These are phyloP conservation scores for Molossus alvarezi DNA, from an alignment of 2,797 vertebrate species.

Conservation along the genomic window DNA sequence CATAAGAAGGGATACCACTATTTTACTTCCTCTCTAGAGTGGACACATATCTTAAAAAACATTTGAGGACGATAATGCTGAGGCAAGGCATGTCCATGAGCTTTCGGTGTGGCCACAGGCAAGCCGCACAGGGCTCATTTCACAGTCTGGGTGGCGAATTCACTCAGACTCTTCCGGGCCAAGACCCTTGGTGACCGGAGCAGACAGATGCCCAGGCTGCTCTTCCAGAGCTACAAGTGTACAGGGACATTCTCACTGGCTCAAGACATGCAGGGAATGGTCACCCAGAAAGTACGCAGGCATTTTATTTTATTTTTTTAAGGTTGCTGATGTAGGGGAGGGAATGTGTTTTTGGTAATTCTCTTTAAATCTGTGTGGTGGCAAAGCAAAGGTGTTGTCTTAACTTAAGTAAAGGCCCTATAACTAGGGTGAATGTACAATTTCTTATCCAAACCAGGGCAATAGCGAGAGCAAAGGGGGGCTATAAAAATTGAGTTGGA, in stretches of 20 bases:
- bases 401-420: neutral
- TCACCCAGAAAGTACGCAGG: neutral
- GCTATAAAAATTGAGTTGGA: neutral
- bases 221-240: neutral
- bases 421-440: neutral
- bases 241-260: neutral
- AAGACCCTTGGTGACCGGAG: neutral
- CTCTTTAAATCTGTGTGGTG: neutral
- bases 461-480: neutral
- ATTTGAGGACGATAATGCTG: neutral
- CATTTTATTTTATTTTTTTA: neutral
- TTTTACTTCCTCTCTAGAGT: conserved; percentile 40
- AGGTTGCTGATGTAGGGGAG: neutral
- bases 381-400: neutral
- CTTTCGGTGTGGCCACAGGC: accelerated
- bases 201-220: neutral
- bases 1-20: neutral
- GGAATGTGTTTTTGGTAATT: neutral
- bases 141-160: neutral
- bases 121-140: neutral
- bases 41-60: neutral
- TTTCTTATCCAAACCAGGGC: neutral
- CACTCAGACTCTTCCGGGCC: neutral
- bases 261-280: neutral
- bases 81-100: neutral